Base-by-base conservation (phyloP, 2,797 vertebrate species). In the Cossypha niveicapilla region DNA sequence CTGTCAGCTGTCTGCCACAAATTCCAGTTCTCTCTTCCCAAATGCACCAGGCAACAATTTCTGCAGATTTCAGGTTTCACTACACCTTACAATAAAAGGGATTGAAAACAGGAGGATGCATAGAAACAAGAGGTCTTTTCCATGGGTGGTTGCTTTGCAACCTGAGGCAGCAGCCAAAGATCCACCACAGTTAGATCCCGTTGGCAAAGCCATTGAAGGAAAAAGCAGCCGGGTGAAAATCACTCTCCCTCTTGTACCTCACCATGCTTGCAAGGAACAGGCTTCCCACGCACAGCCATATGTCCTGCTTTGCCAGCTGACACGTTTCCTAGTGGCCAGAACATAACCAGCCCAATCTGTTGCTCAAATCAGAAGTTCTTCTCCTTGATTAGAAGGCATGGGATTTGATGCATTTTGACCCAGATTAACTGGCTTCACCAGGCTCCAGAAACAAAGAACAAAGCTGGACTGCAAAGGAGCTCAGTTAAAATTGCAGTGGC, bases 181-280 rank as follows among this genome's bases (percentile, higher is more conserved):
- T 93, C 78, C 91, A 86, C 90, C 79, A 79, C 74, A 96, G 93
- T 86, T 71, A 96, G 28, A 96, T 51, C 53, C 72, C 5, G 0
- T 63, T 89, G 77, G 90, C 92, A 91, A 96, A 89, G 88, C 61
- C 92, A 91, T 2, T 86, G 94, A 90, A 92, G 86, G 79, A 85
- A 94, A 95, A 90, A 19, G 71, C 7, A 4, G 76, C 65, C 4
- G 2, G 82, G 62, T 89, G 75, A 93, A 97, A 95, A 91, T 75
- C 70, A 48, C 89, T 73, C 34, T 86, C 62, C 42, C n/a, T 62
- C 65, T 74, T 11, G 17, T 32, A 25, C 24, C 48, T 83, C 74
- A 50, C 57, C 79, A 11, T 4, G 35, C 19, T 75, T 30, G 7
- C 61, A 76, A 28, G 42, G 35, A 95, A 94, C 2, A 1, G 48